A percentile compares a stretch with the other conserved stretches of the same genome.
These are phyloP conservation scores for Eira barbara DNA, from an alignment of 2,113 vertebrate genomes.

Conservation along the genomic window DNA sequence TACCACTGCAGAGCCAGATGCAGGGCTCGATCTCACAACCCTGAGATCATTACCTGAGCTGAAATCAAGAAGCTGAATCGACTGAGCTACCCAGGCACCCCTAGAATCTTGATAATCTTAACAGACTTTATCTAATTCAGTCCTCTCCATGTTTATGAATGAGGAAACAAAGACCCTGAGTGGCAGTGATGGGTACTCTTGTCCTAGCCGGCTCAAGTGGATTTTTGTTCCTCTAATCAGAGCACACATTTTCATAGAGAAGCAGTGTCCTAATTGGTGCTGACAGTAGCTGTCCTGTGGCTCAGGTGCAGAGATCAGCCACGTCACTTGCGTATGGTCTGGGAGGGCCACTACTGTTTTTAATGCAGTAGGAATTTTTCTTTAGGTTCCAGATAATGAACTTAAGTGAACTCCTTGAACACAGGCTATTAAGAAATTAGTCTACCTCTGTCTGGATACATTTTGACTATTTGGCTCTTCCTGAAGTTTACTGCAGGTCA, in stretches of 20 bases:
- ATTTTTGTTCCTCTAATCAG: background rate
- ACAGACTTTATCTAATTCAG: background rate
- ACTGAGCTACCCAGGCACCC: background rate
- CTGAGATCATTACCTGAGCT: background rate
- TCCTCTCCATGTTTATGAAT: background rate
- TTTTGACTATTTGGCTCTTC: background rate
- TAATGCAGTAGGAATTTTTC: background rate
- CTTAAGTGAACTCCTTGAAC: background rate
- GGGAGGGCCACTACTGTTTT: background rate
- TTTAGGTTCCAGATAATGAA: background rate
- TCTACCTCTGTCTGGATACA: background rate
- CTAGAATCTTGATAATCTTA: background rate
- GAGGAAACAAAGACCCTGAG: background rate
- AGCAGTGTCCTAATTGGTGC: background rate
- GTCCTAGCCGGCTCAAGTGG: background rate
- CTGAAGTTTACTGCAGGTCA: background rate
- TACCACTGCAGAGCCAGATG: fast-evolving
- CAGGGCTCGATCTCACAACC: background rate
- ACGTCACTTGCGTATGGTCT: background rate
- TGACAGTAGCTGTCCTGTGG: background rate
- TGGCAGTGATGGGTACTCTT: background rate
- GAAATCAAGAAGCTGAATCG: background rate
- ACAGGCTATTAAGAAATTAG: background rate
- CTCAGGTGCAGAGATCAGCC: background rate
- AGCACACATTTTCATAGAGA: background rate